These are phyloP conservation scores for Petrocephalus zakoni DNA, from an alignment of 2,113 vertebrate genomes.

Conservation along the genomic window DNA sequence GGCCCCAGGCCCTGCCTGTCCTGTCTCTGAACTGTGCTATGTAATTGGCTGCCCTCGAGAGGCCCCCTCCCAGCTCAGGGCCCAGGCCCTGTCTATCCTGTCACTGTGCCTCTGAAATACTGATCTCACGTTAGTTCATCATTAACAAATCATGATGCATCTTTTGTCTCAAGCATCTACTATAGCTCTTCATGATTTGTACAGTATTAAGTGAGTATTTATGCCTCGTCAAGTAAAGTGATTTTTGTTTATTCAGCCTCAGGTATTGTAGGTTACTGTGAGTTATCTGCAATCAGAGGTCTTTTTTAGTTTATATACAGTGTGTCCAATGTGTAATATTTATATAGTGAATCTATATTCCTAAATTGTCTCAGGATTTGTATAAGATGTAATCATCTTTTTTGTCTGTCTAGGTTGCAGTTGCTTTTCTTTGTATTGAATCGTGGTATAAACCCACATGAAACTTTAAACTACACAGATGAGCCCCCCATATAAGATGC, in stretches of 20 bases:
- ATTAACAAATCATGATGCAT: not conserved
- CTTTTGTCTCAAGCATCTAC: not conserved
- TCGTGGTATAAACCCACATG: not conserved
- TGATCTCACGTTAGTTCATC: too few species aligned
- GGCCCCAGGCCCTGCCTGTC: too few species aligned
- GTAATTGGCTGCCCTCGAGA: too few species aligned
- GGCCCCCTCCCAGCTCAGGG: too few species aligned
- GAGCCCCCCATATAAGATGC: not conserved
- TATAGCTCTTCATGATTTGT: not conserved
- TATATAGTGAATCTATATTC: not conserved
- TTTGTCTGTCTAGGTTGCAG: not conserved
- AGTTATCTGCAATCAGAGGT: not conserved
- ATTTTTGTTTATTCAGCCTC: not conserved
- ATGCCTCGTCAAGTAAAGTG: not conserved
- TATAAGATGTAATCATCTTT: not conserved
- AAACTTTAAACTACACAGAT: not conserved
- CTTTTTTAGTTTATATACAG: not conserved
- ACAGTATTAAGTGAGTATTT: not conserved
- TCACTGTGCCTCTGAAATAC: too few species aligned
- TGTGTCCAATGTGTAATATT: not conserved
- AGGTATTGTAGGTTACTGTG: not conserved
- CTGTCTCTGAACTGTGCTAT: too few species aligned
- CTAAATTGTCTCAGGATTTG: not conserved
- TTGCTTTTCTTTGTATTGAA: not conserved
- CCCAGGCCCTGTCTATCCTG: too few species aligned